phyloP scores from a whole-genome alignment of 1,140 invertebrate genomes.

The Scaptomyza pallida region DNA sequence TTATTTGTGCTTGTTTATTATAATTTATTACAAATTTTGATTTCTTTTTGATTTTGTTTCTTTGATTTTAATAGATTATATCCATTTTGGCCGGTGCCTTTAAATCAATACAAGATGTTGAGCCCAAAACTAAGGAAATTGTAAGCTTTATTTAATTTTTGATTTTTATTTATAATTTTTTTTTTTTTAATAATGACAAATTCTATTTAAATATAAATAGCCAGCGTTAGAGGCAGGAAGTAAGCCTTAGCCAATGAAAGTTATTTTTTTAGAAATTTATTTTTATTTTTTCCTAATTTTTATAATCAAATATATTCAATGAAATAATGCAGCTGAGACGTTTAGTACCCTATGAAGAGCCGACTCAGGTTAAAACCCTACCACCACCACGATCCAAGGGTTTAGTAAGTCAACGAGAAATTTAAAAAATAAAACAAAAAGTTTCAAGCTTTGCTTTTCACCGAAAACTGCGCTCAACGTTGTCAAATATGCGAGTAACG shows the following conservation, averaged over 20 bases:
- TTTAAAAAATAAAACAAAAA: background rate
- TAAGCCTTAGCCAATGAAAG: constrained; percentile 84
- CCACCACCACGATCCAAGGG: constrained; percentile 22
- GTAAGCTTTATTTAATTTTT: constrained; percentile 85
- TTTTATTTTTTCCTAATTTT: constrained; percentile 9
- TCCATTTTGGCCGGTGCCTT: constrained; percentile 86
- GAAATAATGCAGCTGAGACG: constrained; percentile 57
- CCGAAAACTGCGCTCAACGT: constrained; percentile 41
- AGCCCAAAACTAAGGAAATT: constrained; percentile 86
- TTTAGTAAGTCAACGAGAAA: constrained; percentile 64
- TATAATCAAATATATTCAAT: constrained; percentile 44
- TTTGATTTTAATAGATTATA: constrained; percentile 58
- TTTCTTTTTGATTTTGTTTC: constrained; percentile 31
- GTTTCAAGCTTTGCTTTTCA: constrained; percentile 53
- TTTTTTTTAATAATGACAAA: constrained; percentile 49
- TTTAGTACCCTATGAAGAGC: constrained; percentile 73
- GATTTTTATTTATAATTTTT: constrained; percentile 40
- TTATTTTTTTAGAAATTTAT: constrained; percentile 12
- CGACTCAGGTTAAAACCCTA: constrained; percentile 32
- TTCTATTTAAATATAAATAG: constrained; percentile 51
- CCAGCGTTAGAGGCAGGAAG: constrained; percentile 85
- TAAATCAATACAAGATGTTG: constrained; percentile 85
- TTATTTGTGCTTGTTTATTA: constrained; percentile 32
- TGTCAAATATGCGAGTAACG: constrained; percentile 51
- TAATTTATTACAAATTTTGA: constrained; percentile 37